Conservation (phyloP, 2,113 vertebrate genomes). For the Pogona vitticeps region DNA sequence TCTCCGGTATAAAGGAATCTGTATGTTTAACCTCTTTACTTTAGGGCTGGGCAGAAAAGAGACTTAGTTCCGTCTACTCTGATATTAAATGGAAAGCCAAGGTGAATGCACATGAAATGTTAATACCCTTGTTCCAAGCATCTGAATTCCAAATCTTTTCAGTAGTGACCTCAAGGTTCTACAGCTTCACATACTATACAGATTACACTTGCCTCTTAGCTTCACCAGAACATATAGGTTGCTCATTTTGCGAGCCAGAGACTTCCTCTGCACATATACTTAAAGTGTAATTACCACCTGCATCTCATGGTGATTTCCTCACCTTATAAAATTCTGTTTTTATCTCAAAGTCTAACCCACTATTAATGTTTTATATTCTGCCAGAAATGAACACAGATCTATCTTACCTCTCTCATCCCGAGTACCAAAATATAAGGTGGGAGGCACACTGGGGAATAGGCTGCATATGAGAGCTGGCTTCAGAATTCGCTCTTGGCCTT, state of each 20-base stretch:
- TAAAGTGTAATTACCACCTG: neutral
- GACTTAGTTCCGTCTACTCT: neutral
- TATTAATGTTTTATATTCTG: neutral
- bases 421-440: conserved; percentile 94
- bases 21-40: too few relatives aligned
- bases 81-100: neutral
- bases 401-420: conserved; percentile 87
- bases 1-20: neutral
- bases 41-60: neutral
- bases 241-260: neutral
- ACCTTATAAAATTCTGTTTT: neutral
- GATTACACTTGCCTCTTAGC: neutral
- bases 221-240: neutral
- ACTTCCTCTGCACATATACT: neutral
- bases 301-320: neutral
- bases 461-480: conserved; percentile 89
- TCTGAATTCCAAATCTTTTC: neutral
- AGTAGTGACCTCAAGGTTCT: neutral
- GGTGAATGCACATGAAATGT: neutral
- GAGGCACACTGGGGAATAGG: conserved; percentile 87
- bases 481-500: conserved; percentile 76
- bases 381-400: accelerated
- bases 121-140: neutral
- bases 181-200: neutral
- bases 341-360: neutral